Percentiles rank a stretch among this genome's conserved stretches.
phyloP scores from a whole-genome alignment of 2,113 vertebrate species.

The Gracilinanus agilis region DNA sequence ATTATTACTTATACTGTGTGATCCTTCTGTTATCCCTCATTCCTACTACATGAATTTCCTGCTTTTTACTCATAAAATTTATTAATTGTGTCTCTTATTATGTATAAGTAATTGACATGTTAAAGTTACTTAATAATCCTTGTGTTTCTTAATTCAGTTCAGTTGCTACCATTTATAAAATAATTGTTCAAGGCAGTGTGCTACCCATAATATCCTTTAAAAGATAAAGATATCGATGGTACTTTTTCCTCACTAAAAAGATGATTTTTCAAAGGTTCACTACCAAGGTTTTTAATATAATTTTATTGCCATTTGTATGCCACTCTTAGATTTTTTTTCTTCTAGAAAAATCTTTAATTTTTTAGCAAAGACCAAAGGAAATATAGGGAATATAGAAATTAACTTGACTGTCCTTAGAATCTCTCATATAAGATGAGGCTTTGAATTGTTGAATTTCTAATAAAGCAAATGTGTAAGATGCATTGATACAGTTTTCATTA shows the following conservation, averaged over 20 bases:
- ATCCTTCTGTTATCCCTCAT: background rate
- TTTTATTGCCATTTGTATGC: background rate
- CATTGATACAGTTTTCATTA: constrained; percentile 20
- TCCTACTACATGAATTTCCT: background rate
- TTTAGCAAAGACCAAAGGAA: constrained; percentile 7
- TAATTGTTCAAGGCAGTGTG: too few species aligned
- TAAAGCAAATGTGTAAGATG: constrained; percentile 19
- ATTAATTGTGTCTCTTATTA: background rate
- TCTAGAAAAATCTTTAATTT: constrained; percentile 25
- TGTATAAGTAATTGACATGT: background rate
- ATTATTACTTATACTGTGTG: background rate
- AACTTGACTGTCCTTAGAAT: constrained; percentile 17
- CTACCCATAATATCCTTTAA: background rate
- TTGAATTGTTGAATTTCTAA: constrained; percentile 17
- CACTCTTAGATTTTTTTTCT: background rate
- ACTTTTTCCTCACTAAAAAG: background rate
- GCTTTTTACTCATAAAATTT: background rate
- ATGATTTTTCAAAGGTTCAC: background rate
- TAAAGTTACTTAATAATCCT: background rate
- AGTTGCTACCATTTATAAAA: background rate
- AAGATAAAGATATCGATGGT: background rate
- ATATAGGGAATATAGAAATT: background rate
- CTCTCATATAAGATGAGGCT: background rate
- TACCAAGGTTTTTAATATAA: background rate
- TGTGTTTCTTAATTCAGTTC: background rate